Evolutionary conservation across 2,797 vertebrate genomes (phyloP).

Genomic region (Chrysocyon brachyurus): DNA sequence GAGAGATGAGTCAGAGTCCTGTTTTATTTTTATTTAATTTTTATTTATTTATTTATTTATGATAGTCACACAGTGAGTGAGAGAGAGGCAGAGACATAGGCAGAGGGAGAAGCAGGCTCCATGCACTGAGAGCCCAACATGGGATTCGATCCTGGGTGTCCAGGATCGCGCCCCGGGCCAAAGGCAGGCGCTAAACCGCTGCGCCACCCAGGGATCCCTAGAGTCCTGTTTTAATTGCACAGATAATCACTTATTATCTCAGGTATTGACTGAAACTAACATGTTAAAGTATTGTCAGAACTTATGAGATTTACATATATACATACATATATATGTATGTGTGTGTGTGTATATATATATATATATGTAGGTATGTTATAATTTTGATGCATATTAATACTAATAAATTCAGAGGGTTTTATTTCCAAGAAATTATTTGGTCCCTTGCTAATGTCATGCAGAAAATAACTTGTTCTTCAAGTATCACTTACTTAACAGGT

Average conservation of each 20-base stretch:
- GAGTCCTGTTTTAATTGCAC: neutral
- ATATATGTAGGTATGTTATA: neutral
- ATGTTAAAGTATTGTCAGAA: conserved; percentile 34
- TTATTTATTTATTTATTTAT: too few species aligned
- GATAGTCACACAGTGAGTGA: too few species aligned
- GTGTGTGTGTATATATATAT: too few species aligned
- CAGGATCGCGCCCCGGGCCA: too few species aligned
- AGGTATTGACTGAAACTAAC: neutral
- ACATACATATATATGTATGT: too few species aligned
- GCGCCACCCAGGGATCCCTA: neutral
- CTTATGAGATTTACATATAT: neutral
- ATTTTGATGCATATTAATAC: neutral
- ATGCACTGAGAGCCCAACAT: too few species aligned
- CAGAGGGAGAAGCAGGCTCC: too few species aligned
- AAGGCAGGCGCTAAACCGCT: too few species aligned
- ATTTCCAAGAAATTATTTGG: neutral
- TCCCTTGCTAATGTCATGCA: neutral
- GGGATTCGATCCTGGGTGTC: too few species aligned
- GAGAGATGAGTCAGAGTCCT: neutral
- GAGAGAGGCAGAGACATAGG: too few species aligned
- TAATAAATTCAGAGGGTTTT: neutral
- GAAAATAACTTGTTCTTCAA: conserved; percentile 19
- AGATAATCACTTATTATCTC: neutral
- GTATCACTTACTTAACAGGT: neutral
- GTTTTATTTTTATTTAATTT: too few species aligned